These are phyloP conservation scores for Chirona hameri DNA, from an alignment of 2,888 invertebrate genomes.

Conservation along the genomic window DNA sequence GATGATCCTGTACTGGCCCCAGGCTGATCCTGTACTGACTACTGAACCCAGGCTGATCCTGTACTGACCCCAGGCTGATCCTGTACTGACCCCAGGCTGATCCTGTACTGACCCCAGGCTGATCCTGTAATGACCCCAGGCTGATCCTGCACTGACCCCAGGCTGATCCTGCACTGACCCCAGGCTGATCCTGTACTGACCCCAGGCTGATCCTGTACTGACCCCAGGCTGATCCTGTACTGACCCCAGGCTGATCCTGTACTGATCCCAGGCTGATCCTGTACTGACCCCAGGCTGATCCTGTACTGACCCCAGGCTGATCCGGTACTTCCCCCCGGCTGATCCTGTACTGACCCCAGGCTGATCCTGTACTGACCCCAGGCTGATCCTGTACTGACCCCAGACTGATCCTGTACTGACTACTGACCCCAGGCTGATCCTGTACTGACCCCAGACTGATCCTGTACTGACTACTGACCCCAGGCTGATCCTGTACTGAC, in stretches of 20 bases:
- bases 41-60: too few species aligned
- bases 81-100: constrained; percentile 44
- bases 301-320: constrained; percentile 44
- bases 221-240: too few species aligned
- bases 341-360: constrained; percentile 42
- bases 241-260: constrained; percentile 29
- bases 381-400: constrained; percentile 40
- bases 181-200: too few species aligned
- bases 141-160: too few species aligned
- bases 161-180: constrained; percentile 40
- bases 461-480: too few species aligned
- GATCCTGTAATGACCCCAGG: constrained; percentile 42
- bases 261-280: constrained; percentile 44
- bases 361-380: too few species aligned
- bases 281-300: neutral
- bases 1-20: too few species aligned
- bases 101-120: too few species aligned
- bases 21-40: constrained; percentile 37
- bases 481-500: constrained; percentile 37
- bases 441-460: constrained; percentile 44
- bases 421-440: neutral
- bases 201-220: constrained; percentile 35
- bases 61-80: neutral
- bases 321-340: too few species aligned
- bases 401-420: too few species aligned